These are phyloP conservation scores for Edolisoma coerulescens DNA, from an alignment of 2,113 vertebrate genomes.

Conservation along the genomic window DNA sequence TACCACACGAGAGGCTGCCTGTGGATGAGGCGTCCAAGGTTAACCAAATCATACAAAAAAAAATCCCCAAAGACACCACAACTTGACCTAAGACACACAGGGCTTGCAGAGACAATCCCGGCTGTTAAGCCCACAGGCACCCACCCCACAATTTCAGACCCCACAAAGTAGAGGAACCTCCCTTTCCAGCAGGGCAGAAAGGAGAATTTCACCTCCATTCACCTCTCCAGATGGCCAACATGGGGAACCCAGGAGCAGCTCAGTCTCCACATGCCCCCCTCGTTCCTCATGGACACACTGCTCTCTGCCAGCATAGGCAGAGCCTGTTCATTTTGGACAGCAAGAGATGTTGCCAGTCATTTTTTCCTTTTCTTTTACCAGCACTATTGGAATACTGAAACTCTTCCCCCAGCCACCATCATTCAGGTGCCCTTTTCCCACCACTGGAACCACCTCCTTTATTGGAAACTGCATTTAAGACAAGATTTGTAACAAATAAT, in stretches of 20 bases:
- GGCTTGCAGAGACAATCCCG: not conserved
- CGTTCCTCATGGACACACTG: not conserved
- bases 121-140: not conserved
- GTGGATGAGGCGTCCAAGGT: not conserved
- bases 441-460: not conserved
- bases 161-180: fast-evolving
- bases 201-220: not conserved
- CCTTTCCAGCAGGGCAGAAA: not conserved
- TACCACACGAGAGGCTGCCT: not conserved
- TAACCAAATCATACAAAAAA: not conserved
- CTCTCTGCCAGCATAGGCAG: not conserved
- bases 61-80: not conserved
- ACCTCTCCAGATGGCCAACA: not conserved
- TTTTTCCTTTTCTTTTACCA: not conserved
- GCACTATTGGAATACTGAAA: not conserved
- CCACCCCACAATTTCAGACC: not conserved
- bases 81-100: not conserved
- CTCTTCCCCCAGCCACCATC: not conserved
- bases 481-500: not conserved
- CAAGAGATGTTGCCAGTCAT: not conserved
- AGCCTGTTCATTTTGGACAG: fast-evolving
- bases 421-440: not conserved
- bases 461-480: not conserved
- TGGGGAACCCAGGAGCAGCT: not conserved
- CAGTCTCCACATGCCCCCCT: not conserved